phyloP scores from a whole-genome alignment of 2,888 invertebrate species.

The Malthinus flaveolus region DNA sequence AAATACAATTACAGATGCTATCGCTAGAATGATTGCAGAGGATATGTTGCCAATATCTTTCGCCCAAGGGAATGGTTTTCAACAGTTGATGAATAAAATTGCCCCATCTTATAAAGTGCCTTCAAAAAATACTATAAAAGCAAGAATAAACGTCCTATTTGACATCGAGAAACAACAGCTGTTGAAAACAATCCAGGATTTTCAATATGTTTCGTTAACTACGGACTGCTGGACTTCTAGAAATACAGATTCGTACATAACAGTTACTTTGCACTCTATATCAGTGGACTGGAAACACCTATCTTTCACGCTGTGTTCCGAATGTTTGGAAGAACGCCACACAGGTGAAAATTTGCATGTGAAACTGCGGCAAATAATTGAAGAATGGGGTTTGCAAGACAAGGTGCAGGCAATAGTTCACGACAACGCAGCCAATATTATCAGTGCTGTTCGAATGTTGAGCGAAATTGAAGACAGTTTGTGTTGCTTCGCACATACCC shows the following conservation, averaged over 20 bases:
- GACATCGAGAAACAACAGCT: background rate
- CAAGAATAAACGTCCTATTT: background rate
- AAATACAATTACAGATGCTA: no score
- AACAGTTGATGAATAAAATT: background rate
- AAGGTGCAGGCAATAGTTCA: conserved; percentile 34
- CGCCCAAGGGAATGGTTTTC: background rate
- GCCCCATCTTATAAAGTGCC: background rate
- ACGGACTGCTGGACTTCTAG: conserved; percentile 38
- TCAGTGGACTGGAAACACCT: conserved; percentile 29
- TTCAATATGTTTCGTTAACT: conserved; percentile 15
- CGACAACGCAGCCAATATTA: conserved; percentile 39
- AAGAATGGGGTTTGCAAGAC: conserved; percentile 30
- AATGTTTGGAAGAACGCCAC: conserved; percentile 32
- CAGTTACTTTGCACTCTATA: conserved; percentile 33
- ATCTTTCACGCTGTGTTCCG: conserved; percentile 28
- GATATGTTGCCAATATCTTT: conserved; percentile 4
- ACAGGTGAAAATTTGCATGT: conserved; percentile 21
- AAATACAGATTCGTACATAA: conserved; percentile 34
- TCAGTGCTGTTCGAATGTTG: conserved; percentile 22
- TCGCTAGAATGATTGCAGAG: background rate
- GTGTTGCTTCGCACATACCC: conserved; percentile 37
- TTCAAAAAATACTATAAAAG: background rate
- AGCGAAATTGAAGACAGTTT: conserved; percentile 19
- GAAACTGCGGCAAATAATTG: no score
- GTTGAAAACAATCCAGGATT: background rate